Evolutionary conservation across 2,797 vertebrate genomes (phyloP).

Genomic region (Tolypeutes matacus): DNA sequence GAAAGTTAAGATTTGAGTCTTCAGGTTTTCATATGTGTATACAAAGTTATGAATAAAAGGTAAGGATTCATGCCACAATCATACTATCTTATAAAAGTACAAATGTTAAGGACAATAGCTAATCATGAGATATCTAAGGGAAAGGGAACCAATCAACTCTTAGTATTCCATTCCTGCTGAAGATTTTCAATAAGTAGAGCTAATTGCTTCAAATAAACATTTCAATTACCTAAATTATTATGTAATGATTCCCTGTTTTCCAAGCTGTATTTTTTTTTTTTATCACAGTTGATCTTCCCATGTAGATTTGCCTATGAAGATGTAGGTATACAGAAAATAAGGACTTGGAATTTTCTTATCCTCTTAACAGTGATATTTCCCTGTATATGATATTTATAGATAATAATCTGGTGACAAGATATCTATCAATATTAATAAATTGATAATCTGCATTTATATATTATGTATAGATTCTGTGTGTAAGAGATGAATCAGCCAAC

Average conservation of each 20-base stretch:
- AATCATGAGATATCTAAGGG: background rate
- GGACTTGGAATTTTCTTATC: background rate
- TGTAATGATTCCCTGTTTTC: background rate
- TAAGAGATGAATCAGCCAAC: background rate
- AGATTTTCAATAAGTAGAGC: background rate
- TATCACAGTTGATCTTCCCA: background rate
- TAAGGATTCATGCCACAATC: background rate
- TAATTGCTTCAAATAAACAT: background rate
- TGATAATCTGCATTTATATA: background rate
- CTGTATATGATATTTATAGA: background rate
- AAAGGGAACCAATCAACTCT: background rate
- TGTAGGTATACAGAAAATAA: background rate
- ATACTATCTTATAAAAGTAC: background rate
- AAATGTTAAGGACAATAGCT: background rate
- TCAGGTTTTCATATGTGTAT: background rate
- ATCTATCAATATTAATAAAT: background rate
- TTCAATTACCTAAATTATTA: background rate
- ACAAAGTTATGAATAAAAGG: background rate
- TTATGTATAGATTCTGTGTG: background rate
- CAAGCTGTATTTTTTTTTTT: background rate
- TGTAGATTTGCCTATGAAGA: background rate
- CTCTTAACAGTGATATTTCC: background rate
- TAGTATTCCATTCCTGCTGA: background rate
- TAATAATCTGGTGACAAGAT: background rate
- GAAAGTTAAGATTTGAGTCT: background rate